phyloP scores from a whole-genome alignment of 2,888 invertebrate genomes.

The Drosophila tanythrix region DNA sequence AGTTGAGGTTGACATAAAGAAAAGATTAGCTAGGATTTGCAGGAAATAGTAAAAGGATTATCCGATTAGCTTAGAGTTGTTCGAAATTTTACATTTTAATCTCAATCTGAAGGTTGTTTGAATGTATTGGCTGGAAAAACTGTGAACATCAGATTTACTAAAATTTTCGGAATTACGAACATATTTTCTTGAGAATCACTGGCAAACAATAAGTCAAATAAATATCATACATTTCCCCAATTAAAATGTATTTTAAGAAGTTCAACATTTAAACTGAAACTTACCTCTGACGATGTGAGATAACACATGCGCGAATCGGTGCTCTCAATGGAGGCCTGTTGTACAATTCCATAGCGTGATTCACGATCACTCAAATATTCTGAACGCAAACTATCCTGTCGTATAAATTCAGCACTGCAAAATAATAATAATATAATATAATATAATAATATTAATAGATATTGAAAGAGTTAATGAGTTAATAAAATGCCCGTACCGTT shows the following conservation, averaged over 20 bases:
- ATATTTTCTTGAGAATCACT: neutral
- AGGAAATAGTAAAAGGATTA: neutral
- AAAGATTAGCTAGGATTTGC: constrained; percentile 6
- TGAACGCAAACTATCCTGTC: constrained; percentile 94
- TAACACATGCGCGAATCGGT: constrained; percentile 97
- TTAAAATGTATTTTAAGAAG: neutral
- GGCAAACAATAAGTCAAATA: neutral
- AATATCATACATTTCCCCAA: neutral
- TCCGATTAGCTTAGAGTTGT: neutral
- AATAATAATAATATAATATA: constrained; percentile 38
- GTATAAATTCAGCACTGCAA: constrained; percentile 92
- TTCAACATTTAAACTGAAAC: constrained; percentile 82
- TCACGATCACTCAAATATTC: constrained; percentile 96
- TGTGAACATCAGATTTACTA: neutral
- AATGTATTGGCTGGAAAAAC: neutral
- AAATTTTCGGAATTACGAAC: neutral
- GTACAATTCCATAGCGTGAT: constrained; percentile 94
- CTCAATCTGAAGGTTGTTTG: neutral
- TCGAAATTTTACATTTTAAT: neutral
- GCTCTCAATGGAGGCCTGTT: constrained; percentile 97
- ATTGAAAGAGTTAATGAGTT: neutral
- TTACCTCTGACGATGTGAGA: constrained; percentile 97
- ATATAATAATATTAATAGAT: constrained; percentile 53
- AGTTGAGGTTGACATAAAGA: neutral
- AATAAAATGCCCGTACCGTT: constrained; percentile 87